Conservation (phyloP, 2,797 vertebrate species). For the Schizopygopsis pylzovi region DNA sequence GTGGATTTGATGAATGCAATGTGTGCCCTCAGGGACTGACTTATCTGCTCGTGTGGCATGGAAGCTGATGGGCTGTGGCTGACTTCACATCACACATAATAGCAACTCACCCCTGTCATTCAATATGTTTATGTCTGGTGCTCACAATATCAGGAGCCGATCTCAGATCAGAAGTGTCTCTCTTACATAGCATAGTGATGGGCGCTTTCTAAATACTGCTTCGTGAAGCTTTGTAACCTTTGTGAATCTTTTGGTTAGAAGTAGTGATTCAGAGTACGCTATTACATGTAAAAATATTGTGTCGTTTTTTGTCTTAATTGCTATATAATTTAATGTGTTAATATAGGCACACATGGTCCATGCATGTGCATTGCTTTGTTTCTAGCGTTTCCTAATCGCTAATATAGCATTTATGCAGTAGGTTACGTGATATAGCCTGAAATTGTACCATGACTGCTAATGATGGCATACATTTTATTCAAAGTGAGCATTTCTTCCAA, state of each 20-base stretch:
- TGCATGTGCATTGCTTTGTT: not conserved
- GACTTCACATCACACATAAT: constrained; percentile 22
- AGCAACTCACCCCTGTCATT: constrained; percentile 28
- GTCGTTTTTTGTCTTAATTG: not conserved
- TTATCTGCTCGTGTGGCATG: constrained; percentile 29
- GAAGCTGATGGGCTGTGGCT: constrained; percentile 48
- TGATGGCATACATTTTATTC: not conserved
- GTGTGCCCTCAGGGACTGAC: constrained; percentile 24
- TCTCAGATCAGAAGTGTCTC: not conserved
- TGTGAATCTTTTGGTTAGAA: not conserved
- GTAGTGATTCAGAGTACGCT: not conserved
- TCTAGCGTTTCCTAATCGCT: not conserved
- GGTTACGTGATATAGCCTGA: not conserved
- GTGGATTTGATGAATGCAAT: constrained; percentile 31
- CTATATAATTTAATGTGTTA: no score
- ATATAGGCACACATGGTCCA: no score
- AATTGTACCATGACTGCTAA: constrained; percentile 16
- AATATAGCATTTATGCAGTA: not conserved
- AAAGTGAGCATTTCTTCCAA: not conserved
- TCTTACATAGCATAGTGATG: not conserved
- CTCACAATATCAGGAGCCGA: not conserved
- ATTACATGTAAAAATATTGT: no score
- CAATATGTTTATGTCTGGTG: constrained; percentile 32
- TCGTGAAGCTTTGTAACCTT: not conserved
- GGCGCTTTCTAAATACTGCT: not conserved